A percentile compares a stretch with the other conserved stretches of the same genome.
Conservation (phyloP, 2,797 vertebrate species). For the Macropus fuliginosus region DNA sequence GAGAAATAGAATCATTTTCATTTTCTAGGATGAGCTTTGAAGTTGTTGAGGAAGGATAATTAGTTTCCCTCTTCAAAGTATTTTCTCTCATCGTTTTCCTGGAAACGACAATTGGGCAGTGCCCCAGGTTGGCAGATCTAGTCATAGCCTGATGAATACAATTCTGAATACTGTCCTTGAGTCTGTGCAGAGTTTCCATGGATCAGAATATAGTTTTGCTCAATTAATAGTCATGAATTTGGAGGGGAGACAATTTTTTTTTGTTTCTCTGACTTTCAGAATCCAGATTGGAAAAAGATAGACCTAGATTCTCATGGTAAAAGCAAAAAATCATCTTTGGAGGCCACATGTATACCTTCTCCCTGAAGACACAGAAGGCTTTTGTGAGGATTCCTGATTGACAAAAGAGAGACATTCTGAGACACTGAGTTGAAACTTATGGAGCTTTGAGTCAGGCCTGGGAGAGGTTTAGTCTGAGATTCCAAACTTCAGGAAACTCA, state of each 20-base stretch:
- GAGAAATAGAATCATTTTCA: constrained; percentile 81
- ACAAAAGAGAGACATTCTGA: neutral
- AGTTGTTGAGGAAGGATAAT: constrained; percentile 75
- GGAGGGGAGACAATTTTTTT: constrained; percentile 67
- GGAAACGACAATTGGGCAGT: constrained; percentile 78
- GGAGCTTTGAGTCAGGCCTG: constrained; percentile 27
- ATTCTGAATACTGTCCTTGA: constrained; percentile 70
- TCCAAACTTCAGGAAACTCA: constrained; percentile 30
- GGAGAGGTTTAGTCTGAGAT: neutral
- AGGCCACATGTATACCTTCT: constrained; percentile 59
- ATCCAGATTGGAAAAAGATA: constrained; percentile 63
- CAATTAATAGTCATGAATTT: constrained; percentile 67
- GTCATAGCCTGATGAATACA: constrained; percentile 72
- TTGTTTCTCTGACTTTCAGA: constrained; percentile 69
- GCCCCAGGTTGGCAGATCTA: constrained; percentile 69
- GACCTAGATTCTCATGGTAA: constrained; percentile 69
- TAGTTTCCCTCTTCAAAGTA: constrained; percentile 79
- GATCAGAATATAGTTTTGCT: constrained; percentile 70
- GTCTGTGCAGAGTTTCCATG: constrained; percentile 69
- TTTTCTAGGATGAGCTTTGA: constrained; percentile 77
- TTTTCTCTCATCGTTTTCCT: constrained; percentile 80
- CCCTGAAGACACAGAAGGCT: constrained; percentile 47
- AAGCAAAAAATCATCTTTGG: constrained; percentile 62
- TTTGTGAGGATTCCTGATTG: constrained; percentile 33
- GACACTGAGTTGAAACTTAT: neutral